Evolutionary conservation across 1,140 invertebrate species (phyloP), one percentile per base, ranked within the genome.

Genomic region (Planococcus citri): DNA sequence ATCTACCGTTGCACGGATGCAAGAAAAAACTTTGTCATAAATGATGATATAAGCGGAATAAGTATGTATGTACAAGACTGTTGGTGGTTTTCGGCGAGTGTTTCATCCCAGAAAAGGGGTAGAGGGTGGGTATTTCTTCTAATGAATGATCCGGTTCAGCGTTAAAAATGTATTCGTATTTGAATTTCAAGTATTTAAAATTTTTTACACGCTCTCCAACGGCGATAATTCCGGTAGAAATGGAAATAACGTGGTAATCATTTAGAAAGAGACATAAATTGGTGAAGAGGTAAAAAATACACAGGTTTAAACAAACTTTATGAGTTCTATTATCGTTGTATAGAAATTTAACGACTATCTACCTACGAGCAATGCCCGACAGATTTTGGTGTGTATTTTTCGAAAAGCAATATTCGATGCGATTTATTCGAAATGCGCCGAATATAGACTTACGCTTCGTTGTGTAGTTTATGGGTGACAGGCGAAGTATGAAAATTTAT

Each of bases 151-250:
- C 60, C 60, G 60, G 60, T 64, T 64, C 22, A 25, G 25, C 60
- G 60, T 64, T 64, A 25, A 64, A 64, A 64, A 27, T 25, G 25
- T 24, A 6, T 64, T 64, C 60, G 12, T 25, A 27, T 64, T 64
- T 64, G 60, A 64, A 64, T 25, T 64, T 64, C 60, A 64, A 64
- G 60, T 64, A 64, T 64, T 64, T 64, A 64, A 64, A 64, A 64
- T 64, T 64, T n/a, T 64, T 64, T 64, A 64, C 60, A 64, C 60
- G 60, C 25, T 64, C 60, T 64, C 60, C 60, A 64, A 27, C 60
- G 3, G 60, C 60, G 60, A 24, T 64, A 64, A 64, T 27, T 64
- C 60, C 60, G 25, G 60, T 64, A 64, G 25, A 64, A 27, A 64
- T 27, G 60, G 25, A 64, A 64, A 64, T 64, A 64, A 64, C 22